Conservation (phyloP, 2,888 invertebrate genomes). For the Rhagium mordax region DNA sequence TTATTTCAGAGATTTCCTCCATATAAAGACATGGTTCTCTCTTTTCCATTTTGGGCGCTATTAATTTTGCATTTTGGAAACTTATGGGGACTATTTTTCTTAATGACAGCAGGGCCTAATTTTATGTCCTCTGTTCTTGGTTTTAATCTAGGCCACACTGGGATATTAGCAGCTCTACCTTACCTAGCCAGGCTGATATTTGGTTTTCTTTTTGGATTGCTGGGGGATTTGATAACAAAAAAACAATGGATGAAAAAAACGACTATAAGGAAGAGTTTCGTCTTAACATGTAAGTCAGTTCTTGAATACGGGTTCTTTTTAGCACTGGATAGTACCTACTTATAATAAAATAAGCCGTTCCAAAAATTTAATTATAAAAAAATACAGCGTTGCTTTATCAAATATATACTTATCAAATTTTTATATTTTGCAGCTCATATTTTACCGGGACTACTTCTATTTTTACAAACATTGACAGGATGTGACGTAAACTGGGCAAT, state of each 20-base stretch:
- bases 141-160: slow-evolving; percentile 81
- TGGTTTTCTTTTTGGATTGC: slow-evolving; percentile 80
- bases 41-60: slow-evolving; percentile 81
- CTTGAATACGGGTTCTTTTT: no score
- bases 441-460: slow-evolving; percentile 71
- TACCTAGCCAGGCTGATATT: slow-evolving; percentile 80
- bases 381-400: not conserved
- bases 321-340: no score
- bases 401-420: not conserved
- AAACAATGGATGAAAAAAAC: not conserved
- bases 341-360: no score
- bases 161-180: slow-evolving; percentile 80
- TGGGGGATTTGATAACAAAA: slow-evolving; percentile 73
- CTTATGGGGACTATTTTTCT: slow-evolving; percentile 83
- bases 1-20: slow-evolving; percentile 77
- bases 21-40: slow-evolving; percentile 75
- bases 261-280: slow-evolving; percentile 75
- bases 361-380: no score
- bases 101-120: slow-evolving; percentile 83
- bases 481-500: slow-evolving; percentile 77
- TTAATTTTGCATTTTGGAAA: slow-evolving; percentile 81
- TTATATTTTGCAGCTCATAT: slow-evolving; percentile 65
- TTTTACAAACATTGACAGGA: slow-evolving; percentile 75
- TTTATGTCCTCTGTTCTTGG: slow-evolving; percentile 82
- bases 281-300: slow-evolving; percentile 74